Evolutionary conservation across 1,140 invertebrate species (phyloP).

Genomic region (Mizuhopecten yessoensis): DNA sequence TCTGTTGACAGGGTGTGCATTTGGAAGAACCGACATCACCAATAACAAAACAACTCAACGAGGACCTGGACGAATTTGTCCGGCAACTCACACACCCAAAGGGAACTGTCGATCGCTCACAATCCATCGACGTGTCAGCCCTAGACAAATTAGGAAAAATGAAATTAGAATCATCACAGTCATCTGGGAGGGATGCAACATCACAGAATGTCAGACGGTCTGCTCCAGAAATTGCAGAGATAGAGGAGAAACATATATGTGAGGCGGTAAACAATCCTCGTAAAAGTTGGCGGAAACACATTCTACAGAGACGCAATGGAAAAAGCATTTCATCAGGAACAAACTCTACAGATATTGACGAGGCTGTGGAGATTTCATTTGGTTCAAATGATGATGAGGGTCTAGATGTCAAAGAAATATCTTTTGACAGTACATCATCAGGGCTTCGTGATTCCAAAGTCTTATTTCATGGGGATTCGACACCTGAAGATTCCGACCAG

Average conservation of each 20-base stretch:
- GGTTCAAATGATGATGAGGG: conserved; percentile 42
- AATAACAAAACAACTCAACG: conserved; percentile 53
- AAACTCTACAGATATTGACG: conserved; percentile 49
- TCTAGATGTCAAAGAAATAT: conserved; percentile 42
- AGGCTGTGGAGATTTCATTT: conserved; percentile 46
- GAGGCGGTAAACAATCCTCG: conserved; percentile 36
- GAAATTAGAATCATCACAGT: conserved; percentile 42
- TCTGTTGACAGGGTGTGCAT: conserved; percentile 61
- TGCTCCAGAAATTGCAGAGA: background rate
- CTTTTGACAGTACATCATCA: conserved; percentile 54
- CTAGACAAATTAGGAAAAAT: conserved; percentile 46
- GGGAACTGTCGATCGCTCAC: conserved; percentile 36
- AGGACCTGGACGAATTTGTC: conserved; percentile 62
- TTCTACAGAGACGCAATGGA: conserved; percentile 43
- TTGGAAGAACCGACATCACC: conserved; percentile 63
- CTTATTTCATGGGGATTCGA: conserved; percentile 57
- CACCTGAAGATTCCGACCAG: conserved; percentile 53
- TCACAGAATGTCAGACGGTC: background rate
- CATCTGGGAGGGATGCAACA: conserved; percentile 17
- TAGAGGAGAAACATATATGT: conserved; percentile 56
- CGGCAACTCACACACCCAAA: conserved; percentile 60
- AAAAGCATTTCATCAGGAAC: conserved; percentile 14
- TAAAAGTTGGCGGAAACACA: conserved; percentile 44
- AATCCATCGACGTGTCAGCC: background rate
- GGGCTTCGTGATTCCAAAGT: conserved; percentile 45